Evolutionary conservation across 2,888 invertebrate species (phyloP).

Genomic region (Drosophila prolongata): DNA sequence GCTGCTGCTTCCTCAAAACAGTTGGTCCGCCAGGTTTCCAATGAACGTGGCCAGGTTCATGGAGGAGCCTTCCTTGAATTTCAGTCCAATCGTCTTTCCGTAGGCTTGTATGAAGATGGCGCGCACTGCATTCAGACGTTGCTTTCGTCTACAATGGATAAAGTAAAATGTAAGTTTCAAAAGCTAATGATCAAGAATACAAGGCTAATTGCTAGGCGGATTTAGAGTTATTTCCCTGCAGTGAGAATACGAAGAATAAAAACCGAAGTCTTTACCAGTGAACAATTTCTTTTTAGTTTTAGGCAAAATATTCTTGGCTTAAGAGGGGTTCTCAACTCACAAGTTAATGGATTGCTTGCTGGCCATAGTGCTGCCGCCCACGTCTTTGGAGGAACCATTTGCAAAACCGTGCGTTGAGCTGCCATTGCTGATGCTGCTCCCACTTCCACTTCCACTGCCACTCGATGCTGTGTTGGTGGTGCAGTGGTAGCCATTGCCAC

Average conservation of each 20-base stretch:
- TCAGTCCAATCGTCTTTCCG: conserved; percentile 81
- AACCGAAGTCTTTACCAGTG: too few relatives aligned
- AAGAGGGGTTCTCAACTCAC: conserved; percentile 42
- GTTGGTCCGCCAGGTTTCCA: conserved; percentile 77
- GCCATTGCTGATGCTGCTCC: conserved; percentile 51
- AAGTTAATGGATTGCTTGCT: conserved; percentile 61
- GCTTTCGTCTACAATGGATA: conserved; percentile 72
- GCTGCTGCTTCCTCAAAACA: conserved; percentile 58
- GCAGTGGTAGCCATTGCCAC: conserved; percentile 71
- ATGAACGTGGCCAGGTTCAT: conserved; percentile 80
- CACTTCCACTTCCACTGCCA: conserved; percentile 46
- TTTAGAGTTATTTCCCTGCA: too few relatives aligned
- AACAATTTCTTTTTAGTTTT: too few relatives aligned
- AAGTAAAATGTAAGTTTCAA: not conserved
- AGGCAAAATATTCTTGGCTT: not conserved
- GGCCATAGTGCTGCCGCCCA: conserved; percentile 45
- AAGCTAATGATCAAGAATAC: too few relatives aligned
- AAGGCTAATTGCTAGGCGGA: too few relatives aligned
- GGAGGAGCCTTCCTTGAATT: conserved; percentile 82
- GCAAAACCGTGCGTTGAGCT: conserved; percentile 68
- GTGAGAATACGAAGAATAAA: too few relatives aligned
- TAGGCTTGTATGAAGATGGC: conserved; percentile 81
- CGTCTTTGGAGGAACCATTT: conserved; percentile 74
- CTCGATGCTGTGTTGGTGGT: conserved; percentile 37
- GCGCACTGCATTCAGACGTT: conserved; percentile 80